Base-by-base conservation (phyloP, 2,113 vertebrate genomes). In the Entelurus aequoreus region DNA sequence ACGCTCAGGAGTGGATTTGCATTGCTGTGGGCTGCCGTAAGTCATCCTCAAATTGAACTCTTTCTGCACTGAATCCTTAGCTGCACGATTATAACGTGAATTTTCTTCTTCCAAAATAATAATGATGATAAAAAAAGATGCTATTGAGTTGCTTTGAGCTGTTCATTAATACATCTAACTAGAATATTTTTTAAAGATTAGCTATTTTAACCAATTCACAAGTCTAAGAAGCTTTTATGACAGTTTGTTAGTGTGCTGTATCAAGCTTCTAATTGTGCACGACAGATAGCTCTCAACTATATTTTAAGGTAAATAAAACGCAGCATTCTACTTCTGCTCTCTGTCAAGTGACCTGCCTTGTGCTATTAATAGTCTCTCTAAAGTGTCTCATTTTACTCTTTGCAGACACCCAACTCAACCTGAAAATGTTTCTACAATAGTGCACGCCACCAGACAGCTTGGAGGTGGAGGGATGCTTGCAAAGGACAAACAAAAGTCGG, bases 1-100 rank as follows among this genome's bases (percentile, higher is more conserved):
- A 88, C 76, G 76, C 84, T 83, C 82, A 7, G 8, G 72, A 6
- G 72, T 60, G 74, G 79, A 78, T 82, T 72, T 82, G 66, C 80
- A 54, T 72, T n/a, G 62, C 72, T 69, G 78, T 60, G n/a, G 66
- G 66, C 78, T 73, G 65, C 66, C 42, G 76, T 68, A 72, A 82
- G 81, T 83, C 74, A 42, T 12, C n/a, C n/a, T 21, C 38, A 8
- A 44, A 57, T 44, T 21, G 10, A 13, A 13, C n/a, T 55, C 37
- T 38, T 21, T 11, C 16, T 42, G 16, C 51, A 19, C 8, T 7
- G 35, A 54, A 54, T 35, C 53, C 6, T 42, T 21, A 14, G 16
- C 6, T 44, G 14, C 21, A 13, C 42, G 6, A 44, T 44, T 7
- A 38, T 3, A 55, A 38, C 7, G 13, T 2, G 6, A 14, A 14